Base-by-base conservation (phyloP, 1,140 invertebrate species). In the Listronotus bonariensis region DNA sequence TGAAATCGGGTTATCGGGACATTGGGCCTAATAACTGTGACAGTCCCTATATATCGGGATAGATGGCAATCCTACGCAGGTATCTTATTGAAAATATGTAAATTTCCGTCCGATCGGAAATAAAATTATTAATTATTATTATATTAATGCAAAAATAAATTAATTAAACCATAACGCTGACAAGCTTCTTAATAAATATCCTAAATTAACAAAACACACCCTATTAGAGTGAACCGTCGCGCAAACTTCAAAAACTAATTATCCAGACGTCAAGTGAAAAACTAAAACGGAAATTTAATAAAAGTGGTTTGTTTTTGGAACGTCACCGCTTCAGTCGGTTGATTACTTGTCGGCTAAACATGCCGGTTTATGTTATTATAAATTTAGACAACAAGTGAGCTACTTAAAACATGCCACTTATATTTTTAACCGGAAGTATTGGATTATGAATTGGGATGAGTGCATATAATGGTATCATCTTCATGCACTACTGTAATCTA, bases 311-410 rank as follows among this genome's bases (percentile, higher is more conserved):
- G 38, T 58, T 58, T 58, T 58, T 17, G 31, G 38, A 49, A 45
- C 55, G 55, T 58, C 55, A 17, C 17, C 31, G 51, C 51, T 17
- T 17, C 1, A 34, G 17, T 48, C 51, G n/a, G 40, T 49, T 36
- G 45, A 58, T 58, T 49, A 49, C n/a, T 45, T 46, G 55, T 58
- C 41, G 41, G 34, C 20, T 31, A 40, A 49, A 46, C 55, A 58
- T 46, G 55, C 55, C 43, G 55, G 32, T 46, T 45, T 32, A 11
- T 46, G 26, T 58, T 36, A 58, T 45, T 45, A 38, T 58, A 58
- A 58, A 58, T 58, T 58, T 58, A 58, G 55, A 58, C 54, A 57
- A 57, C 55, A 58, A 46, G 14, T 26, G 18, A 18, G 26, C 42
- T 56, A 56, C 53, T 56, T 42, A 56, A 36, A 52, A 38, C 46